Evolutionary conservation across 2,888 invertebrate species (phyloP).

Genomic region (Malacosoma neustria): DNA sequence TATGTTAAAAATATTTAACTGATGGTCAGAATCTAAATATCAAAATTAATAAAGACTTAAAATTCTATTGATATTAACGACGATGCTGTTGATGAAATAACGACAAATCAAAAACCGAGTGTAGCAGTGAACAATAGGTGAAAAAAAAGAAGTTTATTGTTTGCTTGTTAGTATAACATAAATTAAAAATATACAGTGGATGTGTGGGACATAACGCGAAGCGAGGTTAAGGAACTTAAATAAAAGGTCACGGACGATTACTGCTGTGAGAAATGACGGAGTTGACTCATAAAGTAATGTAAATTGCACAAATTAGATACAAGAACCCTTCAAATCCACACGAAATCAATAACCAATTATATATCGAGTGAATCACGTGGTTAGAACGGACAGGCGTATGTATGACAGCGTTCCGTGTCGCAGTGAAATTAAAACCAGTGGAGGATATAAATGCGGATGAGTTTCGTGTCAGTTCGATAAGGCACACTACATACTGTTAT

Average conservation of each 20-base stretch:
- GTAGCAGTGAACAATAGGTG: no score
- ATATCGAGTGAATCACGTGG: not conserved
- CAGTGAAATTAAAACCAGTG: not conserved
- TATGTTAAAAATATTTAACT: no score
- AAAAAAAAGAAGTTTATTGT: no score
- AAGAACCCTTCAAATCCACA: not conserved
- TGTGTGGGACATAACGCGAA: not conserved
- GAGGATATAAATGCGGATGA: not conserved
- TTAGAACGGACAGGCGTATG: not conserved
- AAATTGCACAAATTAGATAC: not conserved
- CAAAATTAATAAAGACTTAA: no score
- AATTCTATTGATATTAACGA: no score
- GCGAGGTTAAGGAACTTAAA: slow-evolving; percentile 33
- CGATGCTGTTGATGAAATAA: no score
- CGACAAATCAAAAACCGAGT: not conserved
- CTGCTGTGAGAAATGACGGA: slow-evolving; percentile 11
- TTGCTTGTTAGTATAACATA: slow-evolving; percentile 23
- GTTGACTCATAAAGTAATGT: not conserved
- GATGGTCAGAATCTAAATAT: no score
- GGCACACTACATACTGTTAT: slow-evolving; percentile 62
- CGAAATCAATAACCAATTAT: not conserved
- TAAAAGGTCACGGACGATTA: slow-evolving; percentile 34
- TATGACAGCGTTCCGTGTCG: not conserved
- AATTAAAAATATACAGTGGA: slow-evolving; percentile 4
- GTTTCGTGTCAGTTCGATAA: slow-evolving; percentile 52